phyloP scores from a whole-genome alignment of 53 echinoderm and acorn worm genomes.

The Temnopleurus reevesii region DNA sequence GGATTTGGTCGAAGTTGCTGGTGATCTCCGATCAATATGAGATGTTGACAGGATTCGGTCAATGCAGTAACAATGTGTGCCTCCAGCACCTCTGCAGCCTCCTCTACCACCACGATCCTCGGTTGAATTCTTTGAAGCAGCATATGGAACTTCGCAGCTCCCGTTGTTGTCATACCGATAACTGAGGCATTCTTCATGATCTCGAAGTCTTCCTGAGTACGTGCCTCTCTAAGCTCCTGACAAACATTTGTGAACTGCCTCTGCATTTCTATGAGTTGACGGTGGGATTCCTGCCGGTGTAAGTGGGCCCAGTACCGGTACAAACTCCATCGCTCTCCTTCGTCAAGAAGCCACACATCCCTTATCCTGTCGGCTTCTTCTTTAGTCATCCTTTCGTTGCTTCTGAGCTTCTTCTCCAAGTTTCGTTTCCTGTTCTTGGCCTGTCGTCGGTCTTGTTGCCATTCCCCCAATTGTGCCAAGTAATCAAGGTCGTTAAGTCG shows the following conservation, averaged over 20 bases:
- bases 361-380: constrained; percentile 55
- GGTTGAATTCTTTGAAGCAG: constrained; percentile 73
- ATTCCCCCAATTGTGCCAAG: constrained; percentile 25
- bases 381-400: constrained; percentile 68
- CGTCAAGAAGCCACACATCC: constrained; percentile 70
- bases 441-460: constrained; percentile 53
- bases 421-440: constrained; percentile 51
- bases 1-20: constrained; percentile 92
- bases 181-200: constrained; percentile 63
- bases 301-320: constrained; percentile 75
- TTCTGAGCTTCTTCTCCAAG: constrained; percentile 62
- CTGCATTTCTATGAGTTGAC: constrained; percentile 56
- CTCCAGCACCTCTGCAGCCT: constrained; percentile 93
- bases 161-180: constrained; percentile 91
- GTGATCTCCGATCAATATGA: constrained; percentile 94
- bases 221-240: constrained; percentile 69
- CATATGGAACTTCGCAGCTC: constrained; percentile 79
- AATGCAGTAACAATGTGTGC: constrained; percentile 88
- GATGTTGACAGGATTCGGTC: constrained; percentile 74
- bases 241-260: constrained; percentile 69
- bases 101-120: constrained; percentile 87
- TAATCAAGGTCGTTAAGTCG: constrained; percentile 19
- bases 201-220: constrained; percentile 60
- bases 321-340: constrained; percentile 69
- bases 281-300: constrained; percentile 56